A percentile compares a stretch with the other conserved stretches of the same genome.
Conservation (phyloP, 2,113 vertebrate genomes). For the Ochotona curzoniae region DNA sequence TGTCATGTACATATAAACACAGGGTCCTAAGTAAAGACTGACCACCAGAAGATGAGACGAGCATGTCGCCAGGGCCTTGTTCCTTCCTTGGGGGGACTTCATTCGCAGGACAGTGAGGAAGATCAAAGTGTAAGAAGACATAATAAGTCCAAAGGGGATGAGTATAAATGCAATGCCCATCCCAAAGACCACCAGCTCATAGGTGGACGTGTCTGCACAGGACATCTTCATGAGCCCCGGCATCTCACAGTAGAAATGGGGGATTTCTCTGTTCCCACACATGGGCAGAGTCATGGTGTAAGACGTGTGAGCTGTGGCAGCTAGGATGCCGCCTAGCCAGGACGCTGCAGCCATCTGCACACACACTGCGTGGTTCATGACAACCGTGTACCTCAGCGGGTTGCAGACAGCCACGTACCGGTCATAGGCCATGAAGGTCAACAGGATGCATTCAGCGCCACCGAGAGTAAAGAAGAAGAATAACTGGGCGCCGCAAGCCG, state of each 20-base stretch:
- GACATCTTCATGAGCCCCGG: slow-evolving; percentile 52
- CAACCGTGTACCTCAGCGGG: slow-evolving; percentile 32
- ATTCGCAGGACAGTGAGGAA: slow-evolving; percentile 54
- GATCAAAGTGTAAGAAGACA: slow-evolving; percentile 54
- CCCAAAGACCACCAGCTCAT: slow-evolving; percentile 34
- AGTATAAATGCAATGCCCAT: not conserved
- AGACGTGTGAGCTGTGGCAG: not conserved
- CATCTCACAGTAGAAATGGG: slow-evolving; percentile 60
- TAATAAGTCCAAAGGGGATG: slow-evolving; percentile 19
- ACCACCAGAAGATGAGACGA: slow-evolving; percentile 64
- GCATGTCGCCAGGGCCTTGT: slow-evolving; percentile 45
- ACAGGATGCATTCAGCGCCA: slow-evolving; percentile 54
- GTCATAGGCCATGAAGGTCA: slow-evolving; percentile 65
- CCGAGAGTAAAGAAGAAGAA: slow-evolving; percentile 60
- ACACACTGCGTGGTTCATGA: slow-evolving; percentile 18
- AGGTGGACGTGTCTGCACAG: slow-evolving; percentile 23
- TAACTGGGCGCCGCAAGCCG: slow-evolving; percentile 57
- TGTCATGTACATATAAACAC: slow-evolving; percentile 62
- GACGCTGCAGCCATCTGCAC: not conserved
- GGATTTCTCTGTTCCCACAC: slow-evolving; percentile 51
- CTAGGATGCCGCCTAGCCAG: slow-evolving; percentile 46
- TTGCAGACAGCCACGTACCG: slow-evolving; percentile 57
- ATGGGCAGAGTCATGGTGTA: slow-evolving; percentile 32
- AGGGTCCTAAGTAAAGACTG: slow-evolving; percentile 52
- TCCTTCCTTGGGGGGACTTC: slow-evolving; percentile 28